Evolutionary conservation across 2,888 invertebrate genomes (phyloP), one percentile per base, ranked within the genome.

Genomic region (Dromius quadrimaculatus): DNA sequence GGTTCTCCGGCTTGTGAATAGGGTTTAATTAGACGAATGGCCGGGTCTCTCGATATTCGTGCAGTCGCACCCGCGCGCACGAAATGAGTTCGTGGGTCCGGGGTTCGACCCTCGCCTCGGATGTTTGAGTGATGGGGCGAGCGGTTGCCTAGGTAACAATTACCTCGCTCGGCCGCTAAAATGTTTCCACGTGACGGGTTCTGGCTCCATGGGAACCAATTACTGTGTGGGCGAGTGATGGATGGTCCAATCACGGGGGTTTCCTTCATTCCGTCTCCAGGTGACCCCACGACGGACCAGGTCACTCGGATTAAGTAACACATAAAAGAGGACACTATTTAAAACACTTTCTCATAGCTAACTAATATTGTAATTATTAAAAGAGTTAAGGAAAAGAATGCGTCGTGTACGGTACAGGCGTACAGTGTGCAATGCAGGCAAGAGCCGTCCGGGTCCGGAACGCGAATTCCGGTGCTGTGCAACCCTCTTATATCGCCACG

Each of bases 221-320:
- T 84, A 84, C 83, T 80, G 80, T 78, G 79, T 78, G 79, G 75
- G 78, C 78, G 78, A 79, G 83, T 85, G 86, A 86, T 86, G 85
- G 86, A 86, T 85, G 84, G 85, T 83, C 86, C 86, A 86, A 86
- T 86, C 85, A 85, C 84, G 82, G 83, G 83, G 81, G 81, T 80
- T 81, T 65, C 65, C 59, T 71, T 70, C 65, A 80, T 81, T 65
- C 65, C 59, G 65, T 70, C 65, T 65, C 68, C 68, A 66, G 62
- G 50, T 68, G 71, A 71, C 72, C 69, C 20, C 45, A n/a, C n/a
- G n/a, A n/a, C n/a, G n/a, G n/a, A n/a, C n/a, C n/a, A 47, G 69
- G 45, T 57, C 45, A 59, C 36, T 17, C 17, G 38, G 38, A 41
- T 28, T 15, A 23, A 50, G 13, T 28, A 15, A 50, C 57, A 47